Conservation (phyloP, 2,113 vertebrate genomes). For the Eulacestoma nigropectus region DNA sequence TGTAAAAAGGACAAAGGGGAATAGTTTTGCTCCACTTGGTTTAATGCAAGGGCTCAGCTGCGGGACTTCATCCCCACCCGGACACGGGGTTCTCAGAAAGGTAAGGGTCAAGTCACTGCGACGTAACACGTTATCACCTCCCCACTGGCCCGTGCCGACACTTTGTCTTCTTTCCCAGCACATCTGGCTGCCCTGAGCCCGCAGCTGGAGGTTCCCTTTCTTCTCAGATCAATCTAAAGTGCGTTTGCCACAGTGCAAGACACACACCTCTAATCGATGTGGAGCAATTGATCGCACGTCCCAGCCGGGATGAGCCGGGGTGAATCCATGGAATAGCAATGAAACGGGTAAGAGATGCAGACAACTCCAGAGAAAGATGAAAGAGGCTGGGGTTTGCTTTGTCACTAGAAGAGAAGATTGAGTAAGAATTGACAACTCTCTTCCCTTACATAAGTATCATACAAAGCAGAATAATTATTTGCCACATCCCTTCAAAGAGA, state of each 20-base stretch:
- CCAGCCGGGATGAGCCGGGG: neutral
- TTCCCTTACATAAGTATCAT: neutral
- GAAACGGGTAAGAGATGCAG: neutral
- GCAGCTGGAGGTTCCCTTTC: neutral
- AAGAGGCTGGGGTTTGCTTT: neutral
- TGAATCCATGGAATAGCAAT: neutral
- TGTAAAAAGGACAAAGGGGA: neutral
- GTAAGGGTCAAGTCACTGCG: neutral
- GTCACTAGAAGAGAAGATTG: neutral
- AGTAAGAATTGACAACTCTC: neutral
- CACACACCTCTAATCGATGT: neutral
- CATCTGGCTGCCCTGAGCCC: neutral
- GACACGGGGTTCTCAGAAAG: neutral
- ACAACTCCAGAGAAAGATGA: neutral
- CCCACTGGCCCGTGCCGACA: neutral
- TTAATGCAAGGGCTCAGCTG: neutral
- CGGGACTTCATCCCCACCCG: accelerated
- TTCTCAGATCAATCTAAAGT: neutral
- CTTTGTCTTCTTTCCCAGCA: neutral
- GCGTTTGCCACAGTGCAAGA: neutral
- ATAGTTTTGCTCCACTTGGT: neutral
- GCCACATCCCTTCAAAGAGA: neutral
- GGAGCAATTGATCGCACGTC: neutral
- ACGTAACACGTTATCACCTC: neutral
- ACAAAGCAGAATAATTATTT: neutral